These are phyloP conservation scores for Chitala chitala DNA, from an alignment of 2,113 vertebrate genomes.

Conservation along the genomic window DNA sequence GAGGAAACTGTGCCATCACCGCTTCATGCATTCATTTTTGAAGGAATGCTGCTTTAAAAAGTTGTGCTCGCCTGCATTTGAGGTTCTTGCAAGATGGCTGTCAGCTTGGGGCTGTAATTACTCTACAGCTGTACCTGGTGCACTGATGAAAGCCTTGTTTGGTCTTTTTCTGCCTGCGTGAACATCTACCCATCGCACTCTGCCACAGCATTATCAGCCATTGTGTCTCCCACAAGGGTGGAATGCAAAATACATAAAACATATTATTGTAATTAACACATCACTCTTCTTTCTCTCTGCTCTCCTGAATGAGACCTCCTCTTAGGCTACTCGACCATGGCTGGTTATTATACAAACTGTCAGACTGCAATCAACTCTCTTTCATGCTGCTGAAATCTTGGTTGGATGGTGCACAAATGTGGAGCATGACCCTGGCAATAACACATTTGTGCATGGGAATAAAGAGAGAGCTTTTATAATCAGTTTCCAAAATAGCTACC, in stretches of 20 bases:
- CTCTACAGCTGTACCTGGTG: constrained; percentile 28
- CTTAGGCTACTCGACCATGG: constrained; percentile 35
- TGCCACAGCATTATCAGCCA: constrained; percentile 43
- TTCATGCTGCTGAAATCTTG: constrained; percentile 41
- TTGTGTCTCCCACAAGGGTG: constrained; percentile 44
- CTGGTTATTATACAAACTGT: constrained; percentile 48
- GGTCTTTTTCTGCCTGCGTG: constrained; percentile 17
- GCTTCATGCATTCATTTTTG: background rate
- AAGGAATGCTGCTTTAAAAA: background rate
- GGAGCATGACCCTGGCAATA: constrained; percentile 22
- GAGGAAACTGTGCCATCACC: constrained; percentile 4
- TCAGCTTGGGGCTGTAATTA: constrained; percentile 37
- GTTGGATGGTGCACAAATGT: constrained; percentile 21
- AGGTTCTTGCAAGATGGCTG: background rate
- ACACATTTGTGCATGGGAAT: constrained; percentile 1
- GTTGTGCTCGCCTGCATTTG: background rate
- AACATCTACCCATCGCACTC: constrained; percentile 36
- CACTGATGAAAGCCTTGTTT: constrained; percentile 37
- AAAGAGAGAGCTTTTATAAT: background rate
- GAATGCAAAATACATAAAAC: constrained; percentile 36
- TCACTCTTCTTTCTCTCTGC: constrained; percentile 24
- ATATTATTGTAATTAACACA: constrained; percentile 51
- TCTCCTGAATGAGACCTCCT: constrained; percentile 28
- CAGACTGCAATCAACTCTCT: constrained; percentile 37
- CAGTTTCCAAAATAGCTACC: background rate